Evolutionary conservation across 2,797 vertebrate species (phyloP), one percentile per base, ranked within the genome.

Genomic region (Varecia variegata): DNA sequence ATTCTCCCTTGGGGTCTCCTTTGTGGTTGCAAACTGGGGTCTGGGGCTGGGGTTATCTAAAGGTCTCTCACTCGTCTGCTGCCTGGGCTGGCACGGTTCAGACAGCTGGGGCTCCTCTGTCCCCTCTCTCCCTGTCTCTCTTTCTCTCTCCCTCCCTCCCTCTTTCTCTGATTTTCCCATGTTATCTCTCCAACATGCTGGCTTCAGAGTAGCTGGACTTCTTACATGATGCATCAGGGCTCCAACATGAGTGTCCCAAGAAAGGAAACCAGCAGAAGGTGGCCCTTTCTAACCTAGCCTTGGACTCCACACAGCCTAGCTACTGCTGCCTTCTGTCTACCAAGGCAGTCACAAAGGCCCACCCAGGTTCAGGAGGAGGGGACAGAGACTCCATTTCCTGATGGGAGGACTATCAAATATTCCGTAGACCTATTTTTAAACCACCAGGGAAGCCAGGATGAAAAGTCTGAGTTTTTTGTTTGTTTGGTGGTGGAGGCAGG

Each of bases 351-450:
- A 56, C 73, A n/a, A 56, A 77, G 30, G 30, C 18, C 87, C 40
- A 43, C 18, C 25, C 56, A 68, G 82, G 13, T 68, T 74, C 77
- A 90, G 71, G 65, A 20, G 30, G 56, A 93, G 35, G 40, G 43
- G 23, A 43, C 67, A 79, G 58, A 77, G 43, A 74, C 35, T 47
- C 56, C 21, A 40, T 60, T 20, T 82, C 32, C 56, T 47, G 43
- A 35, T 56, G 30, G 35, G 45, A 79, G 3, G 13, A 87, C 7
- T 79, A 35, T 82, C 74, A 79, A 0, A 92, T 77, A 35, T 60
- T 71, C 9, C 74, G 27, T 58, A 74, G 32, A 65, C 27, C 38
- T 88, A 83, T 90, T 88, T 87, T 94, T 90, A 95, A 71, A 47
- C 35, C 35, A 74, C 3, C 47, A 74, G 2, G 32, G 4, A 71